Evolutionary conservation across 37 sponge, comb jelly and placozoan species (phyloP), one percentile per base, ranked within the genome.

Genomic region (Halichondria panicea): DNA sequence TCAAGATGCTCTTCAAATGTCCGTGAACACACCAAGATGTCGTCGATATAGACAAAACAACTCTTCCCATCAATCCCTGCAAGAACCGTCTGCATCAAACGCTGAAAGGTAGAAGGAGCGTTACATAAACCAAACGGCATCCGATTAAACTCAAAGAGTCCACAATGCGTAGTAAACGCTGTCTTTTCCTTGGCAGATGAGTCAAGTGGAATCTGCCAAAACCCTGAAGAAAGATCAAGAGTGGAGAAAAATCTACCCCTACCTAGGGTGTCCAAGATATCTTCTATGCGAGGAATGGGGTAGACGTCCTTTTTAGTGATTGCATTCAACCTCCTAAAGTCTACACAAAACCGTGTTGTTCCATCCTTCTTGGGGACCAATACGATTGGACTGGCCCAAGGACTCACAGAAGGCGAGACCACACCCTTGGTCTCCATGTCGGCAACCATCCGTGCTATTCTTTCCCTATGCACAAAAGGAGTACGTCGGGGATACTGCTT

Each of bases 151-250:
- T 86, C 87, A 40, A 55, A 77, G 15, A 75, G 36, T 66, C 73
- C 73, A 37, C 52, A 28, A 13, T 42, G 67, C 1, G 87, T 86
- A 44, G 73, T 73, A 68, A 86, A 86, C 4, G 80, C 80, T 43
- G 79, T 75, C 60, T 79, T 72, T 35, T 71, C 37, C n/a, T 40
- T 72, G 31, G 70, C 71, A 11, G 37, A 45, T 19, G 55, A 43
- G n/a, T 61, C 46, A 42, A 86, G 24, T 31, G 66, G 68, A 35
- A 86, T 55, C 62, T 79, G 80, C 73, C 80, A 79, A 42, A 64
- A 85, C 19, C 79, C 86, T 21, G 67, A 63, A 2, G 74, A 67
- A 1, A 77, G 55, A 71, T 85, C 86, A 15, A 71, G 63, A n/a
- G 74, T 41, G 9, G 56, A 30, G 42, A 85, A 85, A 13, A 34